These are phyloP conservation scores for Oopsacas minuta DNA, from an alignment of 37 sponge, comb jelly and placozoan genomes.

Conservation along the genomic window DNA sequence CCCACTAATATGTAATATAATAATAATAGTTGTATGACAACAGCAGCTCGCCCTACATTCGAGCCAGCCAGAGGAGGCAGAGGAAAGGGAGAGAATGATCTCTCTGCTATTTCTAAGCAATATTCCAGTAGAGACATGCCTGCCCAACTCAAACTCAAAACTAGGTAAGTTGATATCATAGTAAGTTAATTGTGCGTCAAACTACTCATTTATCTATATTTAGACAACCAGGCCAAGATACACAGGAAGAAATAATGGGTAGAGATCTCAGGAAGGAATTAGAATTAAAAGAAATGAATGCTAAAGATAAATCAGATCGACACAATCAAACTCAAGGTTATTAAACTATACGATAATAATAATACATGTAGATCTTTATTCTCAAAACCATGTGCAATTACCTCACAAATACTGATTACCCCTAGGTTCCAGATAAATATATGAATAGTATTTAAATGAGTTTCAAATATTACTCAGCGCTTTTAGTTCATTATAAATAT, in stretches of 20 bases:
- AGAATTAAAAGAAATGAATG: constrained; percentile 61
- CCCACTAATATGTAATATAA: neutral
- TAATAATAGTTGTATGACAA: constrained; percentile 92
- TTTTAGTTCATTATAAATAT: too few species aligned
- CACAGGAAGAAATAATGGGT: constrained; percentile 59
- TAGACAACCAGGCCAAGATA: constrained; percentile 85
- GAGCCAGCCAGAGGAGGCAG: constrained; percentile 91
- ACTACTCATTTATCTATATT: neutral
- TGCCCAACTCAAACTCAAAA: constrained; percentile 87
- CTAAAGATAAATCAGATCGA: constrained; percentile 43
- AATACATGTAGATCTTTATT: neutral
- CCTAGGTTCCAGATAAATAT: too few species aligned
- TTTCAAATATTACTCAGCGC: too few species aligned
- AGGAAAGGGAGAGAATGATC: constrained; percentile 88
- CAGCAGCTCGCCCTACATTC: constrained; percentile 97
- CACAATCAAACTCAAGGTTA: constrained; percentile 24
- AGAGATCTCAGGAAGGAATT: constrained; percentile 72
- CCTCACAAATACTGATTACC: too few species aligned
- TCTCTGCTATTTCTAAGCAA: constrained; percentile 92
- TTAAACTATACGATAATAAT: too few species aligned
- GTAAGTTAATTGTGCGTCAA: neutral
- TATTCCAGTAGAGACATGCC: constrained; percentile 95
- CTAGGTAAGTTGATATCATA: constrained; percentile 40
- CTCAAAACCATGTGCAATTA: too few species aligned
- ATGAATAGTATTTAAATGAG: too few species aligned